Base-by-base conservation (phyloP, 2,797 vertebrate species). In the Denticeps clupeoides region DNA sequence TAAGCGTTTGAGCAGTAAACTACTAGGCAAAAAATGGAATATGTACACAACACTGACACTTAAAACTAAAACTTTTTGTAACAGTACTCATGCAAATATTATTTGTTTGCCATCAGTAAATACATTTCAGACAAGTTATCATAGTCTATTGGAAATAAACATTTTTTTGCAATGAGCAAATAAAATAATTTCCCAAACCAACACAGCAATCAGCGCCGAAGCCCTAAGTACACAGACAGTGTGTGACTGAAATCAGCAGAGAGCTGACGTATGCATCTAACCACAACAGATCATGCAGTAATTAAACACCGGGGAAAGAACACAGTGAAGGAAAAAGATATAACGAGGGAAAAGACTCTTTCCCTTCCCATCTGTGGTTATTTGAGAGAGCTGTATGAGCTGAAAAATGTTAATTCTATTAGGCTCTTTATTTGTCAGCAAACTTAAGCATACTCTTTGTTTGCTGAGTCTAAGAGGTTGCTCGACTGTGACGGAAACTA, bases 401-500 rank as follows among this genome's bases (percentile, higher is more conserved):
- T 25, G 46, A 48, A 45, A n/a, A 18, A 45, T 40, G 44, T 47
- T 53, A 16, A 41, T 60, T 64, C 23, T 47, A 58, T 62, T 60
- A 62, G 40, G 40, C 7, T 56, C 31, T 48, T 42, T 63, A 47
- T 67, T 65, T 70, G 55, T 58, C 53, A 47, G 18, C 43, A 35
- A 58, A 53, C 47, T 47, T 58, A 45, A 53, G 53, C 43, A 31
- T 49, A 35, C 26, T 41, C 49, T 53, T 25, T 66, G 49, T 63
- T 63, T 64, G 56, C 47, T 19, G 22, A 60, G 56, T 55, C 48
- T 51, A 25, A 44, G 47, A 27, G 47, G 21, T 27, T 53, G 40
- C 49, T 58, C 56, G 44, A 59, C 58, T 67, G 64, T 65, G 59
- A 56, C 58, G 43, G 56, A 66, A 69, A 45, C 55, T 58, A 72